Evolutionary conservation across 2,113 vertebrate genomes (phyloP).

Genomic region (Plecturocebus donacophilus): DNA sequence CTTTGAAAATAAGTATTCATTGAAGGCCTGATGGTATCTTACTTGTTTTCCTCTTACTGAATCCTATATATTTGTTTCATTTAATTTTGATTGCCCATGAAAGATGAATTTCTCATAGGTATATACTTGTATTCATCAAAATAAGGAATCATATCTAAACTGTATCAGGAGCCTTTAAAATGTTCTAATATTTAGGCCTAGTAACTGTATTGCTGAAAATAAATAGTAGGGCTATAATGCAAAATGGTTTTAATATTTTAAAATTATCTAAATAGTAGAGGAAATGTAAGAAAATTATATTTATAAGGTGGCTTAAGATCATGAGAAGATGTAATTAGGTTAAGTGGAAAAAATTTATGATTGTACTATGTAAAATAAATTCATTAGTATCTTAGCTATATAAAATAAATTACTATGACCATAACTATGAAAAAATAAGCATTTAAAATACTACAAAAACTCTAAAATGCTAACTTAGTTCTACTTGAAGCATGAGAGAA

Average conservation of each 20-base stretch:
- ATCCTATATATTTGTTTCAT: slow-evolving; percentile 7
- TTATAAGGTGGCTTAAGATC: slow-evolving; percentile 11
- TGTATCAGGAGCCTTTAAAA: slow-evolving; percentile 9
- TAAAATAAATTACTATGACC: slow-evolving; percentile 25
- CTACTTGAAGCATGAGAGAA: neutral
- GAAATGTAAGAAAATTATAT: neutral
- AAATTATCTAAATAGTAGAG: slow-evolving; percentile 11
- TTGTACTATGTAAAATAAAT: neutral
- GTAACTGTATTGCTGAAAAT: slow-evolving; percentile 58
- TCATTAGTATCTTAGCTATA: neutral
- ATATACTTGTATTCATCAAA: slow-evolving; percentile 8
- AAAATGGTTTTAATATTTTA: slow-evolving; percentile 37
- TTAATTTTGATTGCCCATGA: slow-evolving; percentile 7
- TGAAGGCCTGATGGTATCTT: neutral
- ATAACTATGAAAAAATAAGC: slow-evolving; percentile 19
- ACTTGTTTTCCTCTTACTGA: slow-evolving; percentile 24
- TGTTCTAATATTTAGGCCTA: neutral
- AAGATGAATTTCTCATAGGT: slow-evolving; percentile 20
- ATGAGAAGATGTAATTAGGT: neutral
- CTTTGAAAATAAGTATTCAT: neutral
- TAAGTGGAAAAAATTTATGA: slow-evolving; percentile 24
- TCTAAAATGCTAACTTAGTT: slow-evolving; percentile 37
- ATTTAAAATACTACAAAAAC: slow-evolving; percentile 22
- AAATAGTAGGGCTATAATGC: slow-evolving; percentile 14
- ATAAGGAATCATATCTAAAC: slow-evolving; percentile 41